Evolutionary conservation across 2,888 invertebrate genomes (phyloP).

Genomic region (Pristionchus fissidentatus): DNA sequence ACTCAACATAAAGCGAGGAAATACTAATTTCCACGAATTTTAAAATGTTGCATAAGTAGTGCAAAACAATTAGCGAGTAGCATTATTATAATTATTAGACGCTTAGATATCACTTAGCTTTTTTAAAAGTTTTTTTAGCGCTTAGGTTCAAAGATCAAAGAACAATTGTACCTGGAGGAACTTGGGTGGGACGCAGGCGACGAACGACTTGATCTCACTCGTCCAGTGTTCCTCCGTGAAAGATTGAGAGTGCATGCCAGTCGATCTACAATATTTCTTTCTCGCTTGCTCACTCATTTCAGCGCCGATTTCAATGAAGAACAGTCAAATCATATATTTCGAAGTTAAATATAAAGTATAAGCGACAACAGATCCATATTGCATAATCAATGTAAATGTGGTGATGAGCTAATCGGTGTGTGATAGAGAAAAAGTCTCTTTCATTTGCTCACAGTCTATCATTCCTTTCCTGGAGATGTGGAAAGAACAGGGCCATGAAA

Average conservation of each 20-base stretch:
- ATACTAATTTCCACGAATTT: not conserved
- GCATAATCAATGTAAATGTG: too few relatives aligned
- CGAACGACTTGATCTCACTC: conserved; percentile 73
- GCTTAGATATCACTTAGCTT: not conserved
- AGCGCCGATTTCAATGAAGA: not conserved
- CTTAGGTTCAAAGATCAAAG: not conserved
- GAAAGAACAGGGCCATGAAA: not conserved
- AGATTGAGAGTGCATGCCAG: conserved; percentile 57
- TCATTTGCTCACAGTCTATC: too few relatives aligned
- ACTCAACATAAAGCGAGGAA: not conserved
- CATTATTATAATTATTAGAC: not conserved
- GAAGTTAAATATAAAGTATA: not conserved
- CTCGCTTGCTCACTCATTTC: not conserved
- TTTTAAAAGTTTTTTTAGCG: too few relatives aligned
- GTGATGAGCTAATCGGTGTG: too few relatives aligned
- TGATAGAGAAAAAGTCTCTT: too few relatives aligned
- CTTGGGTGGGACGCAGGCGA: conserved; percentile 73
- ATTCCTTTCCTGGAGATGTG: not conserved
- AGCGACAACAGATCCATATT: not conserved
- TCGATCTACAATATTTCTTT: conserved; percentile 26
- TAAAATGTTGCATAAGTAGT: not conserved
- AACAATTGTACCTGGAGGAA: conserved; percentile 63
- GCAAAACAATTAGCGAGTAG: not conserved
- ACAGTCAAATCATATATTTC: not conserved
- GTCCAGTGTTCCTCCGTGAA: conserved; percentile 74